Evolutionary conservation across 2,888 invertebrate species (phyloP).

Genomic region (Lottia gigantea): DNA sequence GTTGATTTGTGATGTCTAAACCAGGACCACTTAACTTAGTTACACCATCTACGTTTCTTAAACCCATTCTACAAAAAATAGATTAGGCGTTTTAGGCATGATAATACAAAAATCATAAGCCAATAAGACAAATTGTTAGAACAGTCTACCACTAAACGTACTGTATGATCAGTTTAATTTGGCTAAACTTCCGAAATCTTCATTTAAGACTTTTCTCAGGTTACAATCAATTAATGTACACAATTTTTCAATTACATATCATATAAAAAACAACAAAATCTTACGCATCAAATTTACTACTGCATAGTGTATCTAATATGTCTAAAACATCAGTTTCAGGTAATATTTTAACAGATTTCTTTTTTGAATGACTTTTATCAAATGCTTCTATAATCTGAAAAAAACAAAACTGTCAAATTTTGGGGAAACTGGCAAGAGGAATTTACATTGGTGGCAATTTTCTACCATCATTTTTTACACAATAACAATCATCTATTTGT

Average conservation of each 20-base stretch:
- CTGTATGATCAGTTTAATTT: not conserved
- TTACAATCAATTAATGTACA: too few species aligned
- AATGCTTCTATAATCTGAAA: slow-evolving; percentile 41
- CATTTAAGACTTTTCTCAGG: too few species aligned
- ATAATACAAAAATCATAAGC: not conserved
- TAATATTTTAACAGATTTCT: slow-evolving; percentile 41
- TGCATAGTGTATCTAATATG: slow-evolving; percentile 49
- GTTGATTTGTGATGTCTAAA: slow-evolving; percentile 52
- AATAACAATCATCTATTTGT: too few species aligned
- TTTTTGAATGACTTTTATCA: slow-evolving; percentile 34
- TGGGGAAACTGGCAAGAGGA: too few species aligned
- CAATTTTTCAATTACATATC: too few species aligned
- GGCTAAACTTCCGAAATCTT: too few species aligned
- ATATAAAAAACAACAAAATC: too few species aligned
- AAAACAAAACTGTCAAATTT: not conserved
- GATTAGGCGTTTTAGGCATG: too few species aligned
- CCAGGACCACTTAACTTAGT: slow-evolving; percentile 66
- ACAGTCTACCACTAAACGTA: not conserved
- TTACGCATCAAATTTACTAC: slow-evolving; percentile 43
- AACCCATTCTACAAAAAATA: slow-evolving; percentile 59
- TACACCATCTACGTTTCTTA: slow-evolving; percentile 61
- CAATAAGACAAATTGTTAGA: not conserved
- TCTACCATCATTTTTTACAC: too few species aligned
- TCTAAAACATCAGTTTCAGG: slow-evolving; percentile 57
- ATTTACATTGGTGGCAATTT: too few species aligned